These are phyloP conservation scores for Dichetophora obliterata DNA, from an alignment of 2,888 invertebrate species.

Conservation along the genomic window DNA sequence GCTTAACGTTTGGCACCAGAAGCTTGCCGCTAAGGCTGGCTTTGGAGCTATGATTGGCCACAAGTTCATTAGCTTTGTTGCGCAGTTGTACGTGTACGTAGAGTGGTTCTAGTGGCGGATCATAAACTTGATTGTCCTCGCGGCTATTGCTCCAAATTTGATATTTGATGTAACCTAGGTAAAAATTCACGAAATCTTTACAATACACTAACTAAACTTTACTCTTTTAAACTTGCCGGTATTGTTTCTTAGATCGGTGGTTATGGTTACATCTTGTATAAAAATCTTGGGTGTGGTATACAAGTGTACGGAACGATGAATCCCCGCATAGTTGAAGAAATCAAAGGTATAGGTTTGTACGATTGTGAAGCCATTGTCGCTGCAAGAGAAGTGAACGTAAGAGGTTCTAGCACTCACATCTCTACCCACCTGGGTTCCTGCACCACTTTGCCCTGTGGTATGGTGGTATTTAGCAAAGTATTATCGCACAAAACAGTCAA, in stretches of 20 bases:
- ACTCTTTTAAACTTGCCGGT: slow-evolving; percentile 24
- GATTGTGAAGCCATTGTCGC: slow-evolving; percentile 74
- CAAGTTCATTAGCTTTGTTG: slow-evolving; percentile 72
- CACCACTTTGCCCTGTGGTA: slow-evolving; percentile 86
- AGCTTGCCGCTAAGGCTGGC: slow-evolving; percentile 73
- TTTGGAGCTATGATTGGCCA: slow-evolving; percentile 72
- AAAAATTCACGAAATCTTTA: neutral
- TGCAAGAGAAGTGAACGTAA: slow-evolving; percentile 44
- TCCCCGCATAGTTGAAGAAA: slow-evolving; percentile 98
- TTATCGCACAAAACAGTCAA: slow-evolving; percentile 96
- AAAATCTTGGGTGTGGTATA: slow-evolving; percentile 87
- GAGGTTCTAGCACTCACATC: neutral
- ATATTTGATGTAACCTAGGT: slow-evolving; percentile 56
- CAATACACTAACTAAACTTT: no score
- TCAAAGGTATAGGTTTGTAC: slow-evolving; percentile 90
- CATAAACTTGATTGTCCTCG: slow-evolving; percentile 53
- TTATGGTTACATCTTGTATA: slow-evolving; percentile 86
- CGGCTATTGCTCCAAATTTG: slow-evolving; percentile 63
- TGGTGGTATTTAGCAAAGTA: slow-evolving; percentile 83
- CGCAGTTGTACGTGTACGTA: slow-evolving; percentile 69
- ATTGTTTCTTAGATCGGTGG: slow-evolving; percentile 73
- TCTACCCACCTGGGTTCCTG: slow-evolving; percentile 71
- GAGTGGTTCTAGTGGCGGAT: slow-evolving; percentile 44
- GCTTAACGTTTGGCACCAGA: slow-evolving; percentile 77
- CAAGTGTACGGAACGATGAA: slow-evolving; percentile 90